A percentile compares a stretch with the other conserved stretches of the same genome.
phyloP scores from a whole-genome alignment of 2,113 vertebrate species.

The Menidia beryllina region DNA sequence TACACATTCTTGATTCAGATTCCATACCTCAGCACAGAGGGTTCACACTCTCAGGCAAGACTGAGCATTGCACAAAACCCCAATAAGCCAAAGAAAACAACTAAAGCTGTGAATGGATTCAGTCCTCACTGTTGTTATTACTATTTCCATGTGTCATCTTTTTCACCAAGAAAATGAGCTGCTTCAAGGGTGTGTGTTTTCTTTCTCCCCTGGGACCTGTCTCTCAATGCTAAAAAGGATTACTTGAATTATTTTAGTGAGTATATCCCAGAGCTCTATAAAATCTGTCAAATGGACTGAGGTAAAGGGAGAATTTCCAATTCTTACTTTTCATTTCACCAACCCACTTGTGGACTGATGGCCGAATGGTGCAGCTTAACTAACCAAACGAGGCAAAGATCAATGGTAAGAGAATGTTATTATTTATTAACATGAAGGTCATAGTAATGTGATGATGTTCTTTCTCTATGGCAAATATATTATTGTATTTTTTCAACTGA shows the following conservation, averaged over 20 bases:
- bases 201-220: constrained; percentile 14
- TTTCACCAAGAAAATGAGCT: constrained; percentile 15
- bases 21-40: constrained; percentile 50
- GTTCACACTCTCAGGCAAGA: constrained; percentile 46
- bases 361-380: constrained; percentile 9
- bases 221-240: constrained; percentile 14
- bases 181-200: constrained; percentile 23
- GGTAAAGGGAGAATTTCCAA: neutral
- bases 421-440: neutral
- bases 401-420: neutral
- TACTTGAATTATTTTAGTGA: constrained; percentile 5
- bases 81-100: constrained; percentile 75
- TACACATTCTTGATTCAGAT: constrained; percentile 61
- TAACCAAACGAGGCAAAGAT: neutral
- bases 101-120: constrained; percentile 54
- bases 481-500: neutral
- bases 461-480: too few species aligned
- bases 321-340: constrained; percentile 8
- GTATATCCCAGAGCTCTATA: neutral
- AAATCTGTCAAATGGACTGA: neutral
- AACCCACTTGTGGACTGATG: constrained; percentile 4
- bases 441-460: neutral
- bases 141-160: constrained; percentile 61
- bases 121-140: constrained; percentile 55
- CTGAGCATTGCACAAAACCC: constrained; percentile 7